Evolutionary conservation across 2,113 vertebrate species (phyloP).

Genomic region (Xiphias gladius): DNA sequence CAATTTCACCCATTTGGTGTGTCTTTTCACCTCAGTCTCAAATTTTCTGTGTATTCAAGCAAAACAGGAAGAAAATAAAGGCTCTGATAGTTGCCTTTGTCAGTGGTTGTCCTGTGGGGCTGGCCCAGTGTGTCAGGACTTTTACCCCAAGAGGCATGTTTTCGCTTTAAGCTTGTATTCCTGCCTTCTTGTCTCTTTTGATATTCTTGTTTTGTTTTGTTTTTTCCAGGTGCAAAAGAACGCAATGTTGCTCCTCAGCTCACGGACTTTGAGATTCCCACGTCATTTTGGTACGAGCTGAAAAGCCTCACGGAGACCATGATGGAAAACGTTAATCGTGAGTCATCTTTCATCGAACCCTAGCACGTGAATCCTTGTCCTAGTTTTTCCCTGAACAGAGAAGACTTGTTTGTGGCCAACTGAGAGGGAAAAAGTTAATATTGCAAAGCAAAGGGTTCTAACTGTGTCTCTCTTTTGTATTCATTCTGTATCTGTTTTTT

Average conservation of each 20-base stretch:
- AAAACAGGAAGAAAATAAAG: background rate
- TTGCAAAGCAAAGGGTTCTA: background rate
- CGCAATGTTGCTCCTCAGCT: constrained; percentile 56
- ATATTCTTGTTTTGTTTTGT: background rate
- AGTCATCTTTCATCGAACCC: constrained; percentile 44
- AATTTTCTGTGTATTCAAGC: background rate
- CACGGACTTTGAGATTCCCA: constrained; percentile 82
- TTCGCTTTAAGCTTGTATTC: background rate
- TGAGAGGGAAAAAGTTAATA: background rate
- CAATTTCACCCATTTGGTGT: background rate
- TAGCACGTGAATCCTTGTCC: background rate
- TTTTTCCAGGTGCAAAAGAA: constrained; percentile 68
- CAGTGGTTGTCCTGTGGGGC: background rate
- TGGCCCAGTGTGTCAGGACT: background rate
- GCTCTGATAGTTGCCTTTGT: constrained; percentile 16
- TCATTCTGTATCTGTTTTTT: background rate
- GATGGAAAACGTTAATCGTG: constrained; percentile 80
- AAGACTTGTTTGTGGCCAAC: background rate
- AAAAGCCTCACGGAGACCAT: constrained; percentile 79
- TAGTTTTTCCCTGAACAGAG: background rate
- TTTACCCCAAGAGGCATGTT: background rate
- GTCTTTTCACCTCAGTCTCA: background rate
- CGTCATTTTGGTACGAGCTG: constrained; percentile 83
- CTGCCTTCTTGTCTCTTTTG: background rate
- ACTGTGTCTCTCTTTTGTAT: background rate